phyloP scores from a whole-genome alignment of 1,140 invertebrate species.

The Bilobella aurantiaca region DNA sequence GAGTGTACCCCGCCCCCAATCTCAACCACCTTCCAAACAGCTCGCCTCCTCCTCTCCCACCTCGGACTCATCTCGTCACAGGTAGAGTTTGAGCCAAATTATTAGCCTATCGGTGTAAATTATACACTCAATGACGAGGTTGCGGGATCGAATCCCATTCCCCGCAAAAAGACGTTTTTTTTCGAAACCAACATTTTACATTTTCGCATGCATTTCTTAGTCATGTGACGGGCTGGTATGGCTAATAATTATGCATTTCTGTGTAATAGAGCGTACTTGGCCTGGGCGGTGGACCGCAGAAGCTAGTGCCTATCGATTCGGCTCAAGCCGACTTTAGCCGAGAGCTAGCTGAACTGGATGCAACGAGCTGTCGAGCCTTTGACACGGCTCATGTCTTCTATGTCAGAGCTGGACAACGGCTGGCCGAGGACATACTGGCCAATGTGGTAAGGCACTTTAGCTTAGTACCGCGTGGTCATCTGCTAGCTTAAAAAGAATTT shows the following conservation, averaged over 20 bases:
- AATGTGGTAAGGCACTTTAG: slow-evolving; percentile 72
- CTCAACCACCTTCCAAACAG: slow-evolving; percentile 51
- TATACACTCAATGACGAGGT: no score
- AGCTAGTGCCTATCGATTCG: slow-evolving; percentile 68
- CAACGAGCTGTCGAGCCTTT: slow-evolving; percentile 67
- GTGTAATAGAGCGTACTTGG: no score
- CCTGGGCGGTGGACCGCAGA: slow-evolving; percentile 41
- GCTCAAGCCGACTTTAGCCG: slow-evolving; percentile 56
- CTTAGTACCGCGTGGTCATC: no score
- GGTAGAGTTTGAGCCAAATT: slow-evolving; percentile 34
- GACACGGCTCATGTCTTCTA: slow-evolving; percentile 95
- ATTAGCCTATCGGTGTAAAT: neutral
- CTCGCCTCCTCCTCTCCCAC: slow-evolving; percentile 82
- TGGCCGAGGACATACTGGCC: slow-evolving; percentile 62
- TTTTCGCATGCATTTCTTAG: slow-evolving; percentile 39
- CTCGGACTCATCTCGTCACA: slow-evolving; percentile 82
- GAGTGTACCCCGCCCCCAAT: slow-evolving; percentile 67
- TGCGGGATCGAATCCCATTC: no score
- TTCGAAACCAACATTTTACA: slow-evolving; percentile 28
- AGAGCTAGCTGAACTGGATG: slow-evolving; percentile 64
- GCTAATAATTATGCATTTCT: no score
- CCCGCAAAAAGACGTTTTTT: slow-evolving; percentile 1
- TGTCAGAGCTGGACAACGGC: slow-evolving; percentile 70
- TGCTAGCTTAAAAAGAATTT: neutral
- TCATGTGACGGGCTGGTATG: no score